phyloP scores from a whole-genome alignment of 2,113 vertebrate species.

The Typhlomys cinereus region DNA sequence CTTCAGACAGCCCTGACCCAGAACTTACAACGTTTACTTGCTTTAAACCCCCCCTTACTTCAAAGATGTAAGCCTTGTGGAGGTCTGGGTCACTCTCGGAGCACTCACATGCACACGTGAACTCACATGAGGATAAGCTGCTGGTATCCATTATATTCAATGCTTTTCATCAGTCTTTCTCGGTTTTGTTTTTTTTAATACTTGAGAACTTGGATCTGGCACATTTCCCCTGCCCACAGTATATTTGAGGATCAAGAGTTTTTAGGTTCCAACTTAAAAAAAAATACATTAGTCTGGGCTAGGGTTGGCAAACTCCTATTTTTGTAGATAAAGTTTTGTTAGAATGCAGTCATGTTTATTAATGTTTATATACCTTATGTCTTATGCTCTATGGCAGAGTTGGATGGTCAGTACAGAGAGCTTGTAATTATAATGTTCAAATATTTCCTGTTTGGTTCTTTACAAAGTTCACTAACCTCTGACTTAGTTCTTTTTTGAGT shows the following conservation, averaged over 20 bases:
- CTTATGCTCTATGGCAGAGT: not conserved
- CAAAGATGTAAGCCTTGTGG: not conserved
- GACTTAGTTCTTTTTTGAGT: too few species aligned
- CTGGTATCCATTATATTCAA: not conserved
- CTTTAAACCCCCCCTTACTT: not conserved
- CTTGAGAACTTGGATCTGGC: not conserved
- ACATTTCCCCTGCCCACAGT: not conserved
- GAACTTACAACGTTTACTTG: not conserved
- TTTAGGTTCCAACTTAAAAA: not conserved
- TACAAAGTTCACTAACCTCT: not conserved
- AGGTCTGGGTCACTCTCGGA: not conserved
- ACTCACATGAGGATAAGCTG: not conserved
- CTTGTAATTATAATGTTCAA: not conserved
- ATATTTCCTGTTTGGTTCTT: not conserved
- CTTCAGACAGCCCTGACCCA: not conserved
- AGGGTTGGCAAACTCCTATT: not conserved
- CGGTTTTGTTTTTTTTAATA: not conserved
- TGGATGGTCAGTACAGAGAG: not conserved
- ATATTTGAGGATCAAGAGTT: not conserved
- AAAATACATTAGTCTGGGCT: not conserved
- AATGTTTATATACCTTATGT: not conserved
- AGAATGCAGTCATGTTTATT: not conserved
- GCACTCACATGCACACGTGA: not conserved
- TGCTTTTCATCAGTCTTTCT: not conserved
- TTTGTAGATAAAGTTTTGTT: conserved; percentile 53